Base-by-base conservation (phyloP, 2,888 invertebrate species). In the Athripsodes cinereus region DNA sequence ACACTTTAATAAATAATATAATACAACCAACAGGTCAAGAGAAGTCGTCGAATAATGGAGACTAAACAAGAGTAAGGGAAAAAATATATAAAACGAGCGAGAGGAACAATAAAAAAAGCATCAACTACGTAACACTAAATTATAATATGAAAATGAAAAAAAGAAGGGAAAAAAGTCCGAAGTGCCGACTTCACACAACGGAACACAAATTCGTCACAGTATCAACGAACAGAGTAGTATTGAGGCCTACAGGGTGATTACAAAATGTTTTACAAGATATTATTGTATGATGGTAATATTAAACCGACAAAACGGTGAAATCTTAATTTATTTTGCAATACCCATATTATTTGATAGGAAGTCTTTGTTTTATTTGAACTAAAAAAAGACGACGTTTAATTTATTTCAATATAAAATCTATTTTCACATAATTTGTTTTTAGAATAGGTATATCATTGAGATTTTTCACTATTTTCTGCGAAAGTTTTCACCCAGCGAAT, bases 71-170 rank as follows among this genome's bases (percentile, higher is more conserved):
- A 51, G 54, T 53, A 51, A 46, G 46, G 46, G 34, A 50, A 53
- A 56, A 59, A 63, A 62, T 57, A 53, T 20, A 40, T 3, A 16
- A 13, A 40, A 5, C 8, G n/a, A 40, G 13, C 5, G 16, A 40
- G 40, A 40, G 16, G 13, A 40, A 40, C 16, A 40, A 40, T n/a
- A 40, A 40, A 40, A 16, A 40, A 40, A 40, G 16, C 40, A 40
- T 40, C 40, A 40, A 40, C 40, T 2, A 40, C 40, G 40, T 40
- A 40, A 40, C 40, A 40, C 40, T 40, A 40, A 62, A 62, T 62
- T 59, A 62, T 62, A 62, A 62, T 62, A 59, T 61, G 57, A 62
- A 62, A 62, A 59, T 55, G 50, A 59, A 62, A 59, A 61, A 62
- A 40, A 40, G 13, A 40, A 13, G 5, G 13, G n/a, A 13, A 40